A percentile compares a stretch with the other conserved stretches of the same genome.
phyloP scores from a whole-genome alignment of 2,888 invertebrate genomes.

The Griposia aprilina region DNA sequence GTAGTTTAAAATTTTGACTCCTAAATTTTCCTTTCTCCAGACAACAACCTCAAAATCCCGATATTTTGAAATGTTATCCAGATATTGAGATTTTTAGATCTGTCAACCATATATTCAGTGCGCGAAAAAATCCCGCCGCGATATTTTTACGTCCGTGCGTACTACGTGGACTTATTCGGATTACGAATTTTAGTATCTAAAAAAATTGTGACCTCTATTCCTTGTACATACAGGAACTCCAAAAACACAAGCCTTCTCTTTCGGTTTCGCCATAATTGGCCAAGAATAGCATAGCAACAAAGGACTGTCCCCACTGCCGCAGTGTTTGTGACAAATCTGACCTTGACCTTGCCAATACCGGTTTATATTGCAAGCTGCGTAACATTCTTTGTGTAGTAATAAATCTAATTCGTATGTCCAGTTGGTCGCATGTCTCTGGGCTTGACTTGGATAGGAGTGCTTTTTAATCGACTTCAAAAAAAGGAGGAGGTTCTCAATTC shows the following conservation, averaged over 20 bases:
- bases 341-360: conserved; percentile 57
- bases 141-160: too few species aligned
- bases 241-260: conserved; percentile 5
- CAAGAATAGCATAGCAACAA: conserved; percentile 31
- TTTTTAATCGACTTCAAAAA: background rate
- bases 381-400: conserved; percentile 38
- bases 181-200: background rate
- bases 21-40: too few species aligned
- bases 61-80: too few species aligned
- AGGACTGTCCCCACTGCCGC: conserved; percentile 32
- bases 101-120: too few species aligned
- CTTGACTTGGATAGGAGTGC: background rate
- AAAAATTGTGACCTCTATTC: background rate
- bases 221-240: background rate
- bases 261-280: conserved; percentile 2
- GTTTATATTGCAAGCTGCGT: conserved; percentile 54
- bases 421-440: conserved; percentile 6
- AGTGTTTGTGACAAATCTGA: conserved; percentile 34
- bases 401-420: conserved; percentile 33
- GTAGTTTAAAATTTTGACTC: too few species aligned
- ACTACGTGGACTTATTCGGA: too few species aligned
- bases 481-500: too few species aligned
- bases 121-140: too few species aligned
- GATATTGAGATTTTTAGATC: too few species aligned
- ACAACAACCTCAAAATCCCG: too few species aligned